Evolutionary conservation across 2,113 vertebrate genomes (phyloP), one percentile per base, ranked within the genome.

Genomic region (Pterocles burchelli): DNA sequence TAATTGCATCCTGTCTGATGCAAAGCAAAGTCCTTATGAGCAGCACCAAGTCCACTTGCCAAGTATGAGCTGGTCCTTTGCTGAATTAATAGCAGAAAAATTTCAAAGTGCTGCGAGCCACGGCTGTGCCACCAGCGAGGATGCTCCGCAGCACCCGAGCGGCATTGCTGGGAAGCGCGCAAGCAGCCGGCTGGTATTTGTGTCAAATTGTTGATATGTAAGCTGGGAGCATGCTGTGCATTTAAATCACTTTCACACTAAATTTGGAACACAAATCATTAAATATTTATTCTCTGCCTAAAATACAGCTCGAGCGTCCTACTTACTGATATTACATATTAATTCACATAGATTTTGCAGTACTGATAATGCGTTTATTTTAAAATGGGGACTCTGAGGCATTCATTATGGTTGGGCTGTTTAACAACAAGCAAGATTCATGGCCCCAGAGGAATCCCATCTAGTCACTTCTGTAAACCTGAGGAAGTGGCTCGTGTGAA

Each of bases 231-330:
- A 81, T 57, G n/a, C 78, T 73, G 89, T 63, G 86, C 94, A 96
- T 98, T 96, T 95, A 93, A 92, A 97, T 95, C 80, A 77, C 86
- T 96, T 94, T 84, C 91, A 74, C 90, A 80, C 95, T 96, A 96
- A 97, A 95, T 97, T 97, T 97, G 92, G 96, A 87, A 86, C 78
- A 93, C 88, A 45, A 93, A 96, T 89, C 87, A 97, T 98, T 97
- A 98, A 98, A 98, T 97, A 98, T 98, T 98, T 98, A 98, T 97
- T 97, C 89, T 66, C n/a, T 79, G 94, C 97, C 88, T 91, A 95
- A 94, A 95, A 91, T 46, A 74, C 91, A 91, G 85, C 95, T 97
- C 31, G 14, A 76, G 92, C 41, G 94, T 94, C 93, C 96, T 97
- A 95, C 95, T 98, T 98, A 97, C 93, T 77, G 93, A 95, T 95